A percentile compares a stretch with the other conserved stretches of the same genome.
Evolutionary conservation across 2,888 invertebrate species (phyloP).

Genomic region (Lottia gigantea): DNA sequence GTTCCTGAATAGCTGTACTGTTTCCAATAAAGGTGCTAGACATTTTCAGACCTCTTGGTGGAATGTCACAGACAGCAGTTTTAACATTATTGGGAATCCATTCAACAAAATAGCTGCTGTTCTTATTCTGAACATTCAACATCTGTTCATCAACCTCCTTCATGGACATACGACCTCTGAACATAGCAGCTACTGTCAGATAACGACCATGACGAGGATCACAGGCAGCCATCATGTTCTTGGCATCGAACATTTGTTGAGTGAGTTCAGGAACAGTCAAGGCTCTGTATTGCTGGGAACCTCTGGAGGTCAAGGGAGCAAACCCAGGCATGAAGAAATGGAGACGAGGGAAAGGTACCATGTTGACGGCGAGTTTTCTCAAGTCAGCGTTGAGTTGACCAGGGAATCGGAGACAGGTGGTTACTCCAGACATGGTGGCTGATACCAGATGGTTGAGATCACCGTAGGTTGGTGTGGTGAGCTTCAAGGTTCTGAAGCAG

Average conservation of each 20-base stretch:
- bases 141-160: conserved; percentile 10
- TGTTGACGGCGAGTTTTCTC: conserved; percentile 1
- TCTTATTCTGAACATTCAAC: conserved; percentile 8
- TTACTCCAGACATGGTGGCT: conserved; percentile 5
- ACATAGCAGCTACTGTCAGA: neutral
- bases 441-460: neutral
- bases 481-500: conserved; percentile 4
- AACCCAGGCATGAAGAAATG: conserved; percentile 7
- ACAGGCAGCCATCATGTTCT: conserved; percentile 7
- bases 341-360: neutral
- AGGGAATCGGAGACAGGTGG: conserved; percentile 8
- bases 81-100: conserved; percentile 7
- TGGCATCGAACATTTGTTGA: conserved; percentile 2
- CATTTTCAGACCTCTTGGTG: conserved; percentile 7
- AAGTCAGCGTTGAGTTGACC: conserved; percentile 1
- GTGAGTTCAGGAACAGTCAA: conserved; percentile 2
- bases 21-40: neutral
- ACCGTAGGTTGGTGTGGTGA: neutral
- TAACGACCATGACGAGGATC: conserved; percentile 8
- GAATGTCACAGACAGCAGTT: conserved; percentile 3
- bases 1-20: conserved; percentile 1
- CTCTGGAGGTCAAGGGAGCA: neutral
- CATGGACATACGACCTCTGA: conserved; percentile 10
- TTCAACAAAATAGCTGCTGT: conserved; percentile 10
- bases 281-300: neutral